These are phyloP conservation scores for Holothuria leucospilota DNA, from an alignment of 53 echinoderm and acorn worm species.

Conservation along the genomic window DNA sequence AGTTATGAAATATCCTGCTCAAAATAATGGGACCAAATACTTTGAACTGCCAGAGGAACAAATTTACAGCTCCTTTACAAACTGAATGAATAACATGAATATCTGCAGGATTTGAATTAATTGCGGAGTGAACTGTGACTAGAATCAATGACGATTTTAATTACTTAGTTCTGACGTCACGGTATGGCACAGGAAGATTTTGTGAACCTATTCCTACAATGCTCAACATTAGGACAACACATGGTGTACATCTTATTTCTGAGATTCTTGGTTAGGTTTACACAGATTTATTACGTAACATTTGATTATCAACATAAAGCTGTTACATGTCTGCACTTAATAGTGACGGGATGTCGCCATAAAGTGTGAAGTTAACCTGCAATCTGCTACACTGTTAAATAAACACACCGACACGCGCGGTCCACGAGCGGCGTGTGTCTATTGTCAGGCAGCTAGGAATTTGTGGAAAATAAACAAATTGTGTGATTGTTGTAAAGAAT, in stretches of 20 bases:
- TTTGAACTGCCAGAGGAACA: too few relatives aligned
- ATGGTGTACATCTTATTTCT: neutral
- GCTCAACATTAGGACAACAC: neutral
- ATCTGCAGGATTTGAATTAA: too few relatives aligned
- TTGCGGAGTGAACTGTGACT: too few relatives aligned
- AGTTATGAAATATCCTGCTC: too few relatives aligned
- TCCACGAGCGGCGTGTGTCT: neutral
- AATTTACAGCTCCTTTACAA: too few relatives aligned
- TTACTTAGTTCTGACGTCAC: neutral
- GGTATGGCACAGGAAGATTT: neutral
- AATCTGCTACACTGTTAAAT: conserved; percentile 10
- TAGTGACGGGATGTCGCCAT: neutral
- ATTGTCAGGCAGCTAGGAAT: neutral
- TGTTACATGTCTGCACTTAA: neutral
- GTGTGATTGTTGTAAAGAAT: too few relatives aligned
- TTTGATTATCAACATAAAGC: conserved; percentile 1
- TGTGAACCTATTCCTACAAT: neutral
- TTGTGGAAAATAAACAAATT: conserved; percentile 3
- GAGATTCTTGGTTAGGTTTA: neutral
- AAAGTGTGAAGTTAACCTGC: neutral
- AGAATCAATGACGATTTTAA: neutral
- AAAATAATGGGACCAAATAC: too few relatives aligned
- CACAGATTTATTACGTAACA: conserved; percentile 24
- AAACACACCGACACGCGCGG: conserved; percentile 7
- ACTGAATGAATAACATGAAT: too few relatives aligned